Percentiles rank a stretch among this genome's conserved stretches.
Evolutionary conservation across 2,797 vertebrate genomes (phyloP).

Genomic region (Caiman crocodilus): DNA sequence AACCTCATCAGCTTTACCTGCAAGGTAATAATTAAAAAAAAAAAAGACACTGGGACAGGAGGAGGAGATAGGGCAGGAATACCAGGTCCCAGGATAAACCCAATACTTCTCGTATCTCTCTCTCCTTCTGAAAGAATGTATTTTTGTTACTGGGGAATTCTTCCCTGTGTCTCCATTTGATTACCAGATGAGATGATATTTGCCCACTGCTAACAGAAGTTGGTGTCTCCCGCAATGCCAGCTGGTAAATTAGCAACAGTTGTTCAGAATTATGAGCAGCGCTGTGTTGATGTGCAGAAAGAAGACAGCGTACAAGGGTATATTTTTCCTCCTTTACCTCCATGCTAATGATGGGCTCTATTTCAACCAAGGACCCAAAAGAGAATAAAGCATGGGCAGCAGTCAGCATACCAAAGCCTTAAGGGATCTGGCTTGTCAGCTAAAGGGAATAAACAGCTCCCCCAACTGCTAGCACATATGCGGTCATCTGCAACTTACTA

Average conservation of each 20-base stretch:
- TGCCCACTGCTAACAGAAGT: not conserved
- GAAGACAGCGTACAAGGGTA: conserved; percentile 33
- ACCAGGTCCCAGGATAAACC: not conserved
- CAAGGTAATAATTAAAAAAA: not conserved
- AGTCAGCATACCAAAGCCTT: not conserved
- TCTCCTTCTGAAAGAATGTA: not conserved
- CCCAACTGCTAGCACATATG: conserved; percentile 46
- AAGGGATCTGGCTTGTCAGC: not conserved
- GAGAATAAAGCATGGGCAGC: conserved; percentile 11
- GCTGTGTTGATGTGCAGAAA: not conserved
- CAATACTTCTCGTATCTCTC: not conserved
- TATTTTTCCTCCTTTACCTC: not conserved
- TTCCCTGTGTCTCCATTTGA: conserved; percentile 15
- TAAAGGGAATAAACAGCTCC: conserved; percentile 35
- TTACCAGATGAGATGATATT: conserved; percentile 13
- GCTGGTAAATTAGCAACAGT: conserved; percentile 13
- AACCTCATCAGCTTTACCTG: not conserved
- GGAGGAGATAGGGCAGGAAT: fast-evolving
- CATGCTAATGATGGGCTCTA: not conserved
- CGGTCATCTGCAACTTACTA: conserved; percentile 33
- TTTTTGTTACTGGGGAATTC: not conserved
- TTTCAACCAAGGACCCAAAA: conserved; percentile 30
- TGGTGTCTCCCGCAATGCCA: not conserved
- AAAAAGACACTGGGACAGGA: not conserved
- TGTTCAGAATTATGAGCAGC: not conserved